Conservation (phyloP, 1,140 invertebrate genomes). For the Nymphalis io region DNA sequence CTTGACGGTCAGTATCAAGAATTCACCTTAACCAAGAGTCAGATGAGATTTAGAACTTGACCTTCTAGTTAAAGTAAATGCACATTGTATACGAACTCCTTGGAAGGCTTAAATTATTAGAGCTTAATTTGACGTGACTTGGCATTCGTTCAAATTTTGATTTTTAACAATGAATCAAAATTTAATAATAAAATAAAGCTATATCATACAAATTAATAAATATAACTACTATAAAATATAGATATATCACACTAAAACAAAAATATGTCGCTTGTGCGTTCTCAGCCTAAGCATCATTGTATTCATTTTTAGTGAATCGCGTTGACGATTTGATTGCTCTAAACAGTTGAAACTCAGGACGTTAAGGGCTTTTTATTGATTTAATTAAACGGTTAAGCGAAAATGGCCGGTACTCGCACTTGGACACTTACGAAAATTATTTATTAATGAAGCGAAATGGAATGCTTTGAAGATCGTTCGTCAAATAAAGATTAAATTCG, state of each 20-base stretch:
- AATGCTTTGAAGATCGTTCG: not conserved
- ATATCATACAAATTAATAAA: no score
- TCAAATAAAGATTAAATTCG: not conserved
- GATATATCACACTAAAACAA: not conserved
- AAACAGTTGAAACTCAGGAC: conserved; percentile 19
- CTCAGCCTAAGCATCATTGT: conserved; percentile 32
- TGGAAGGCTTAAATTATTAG: no score
- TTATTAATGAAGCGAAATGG: conserved; percentile 11
- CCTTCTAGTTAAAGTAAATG: no score
- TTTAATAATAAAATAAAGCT: no score
- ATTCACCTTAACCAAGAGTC: no score
- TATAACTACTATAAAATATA: no score
- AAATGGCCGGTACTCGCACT: conserved; percentile 14
- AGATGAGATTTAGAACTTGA: no score
- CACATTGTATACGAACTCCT: no score
- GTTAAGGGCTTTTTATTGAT: conserved; percentile 19
- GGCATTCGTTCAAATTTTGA: no score
- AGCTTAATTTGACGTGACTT: no score
- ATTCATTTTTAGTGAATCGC: conserved; percentile 40
- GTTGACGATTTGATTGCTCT: conserved; percentile 28
- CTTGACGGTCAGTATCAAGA: no score
- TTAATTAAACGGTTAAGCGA: conserved; percentile 28
- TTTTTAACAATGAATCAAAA: no score
- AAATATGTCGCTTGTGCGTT: not conserved
- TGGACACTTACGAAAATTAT: conserved; percentile 17